Evolutionary conservation across 2,888 invertebrate genomes (phyloP), one percentile per base, ranked within the genome.

Genomic region (Sceliomorpha sp.): DNA sequence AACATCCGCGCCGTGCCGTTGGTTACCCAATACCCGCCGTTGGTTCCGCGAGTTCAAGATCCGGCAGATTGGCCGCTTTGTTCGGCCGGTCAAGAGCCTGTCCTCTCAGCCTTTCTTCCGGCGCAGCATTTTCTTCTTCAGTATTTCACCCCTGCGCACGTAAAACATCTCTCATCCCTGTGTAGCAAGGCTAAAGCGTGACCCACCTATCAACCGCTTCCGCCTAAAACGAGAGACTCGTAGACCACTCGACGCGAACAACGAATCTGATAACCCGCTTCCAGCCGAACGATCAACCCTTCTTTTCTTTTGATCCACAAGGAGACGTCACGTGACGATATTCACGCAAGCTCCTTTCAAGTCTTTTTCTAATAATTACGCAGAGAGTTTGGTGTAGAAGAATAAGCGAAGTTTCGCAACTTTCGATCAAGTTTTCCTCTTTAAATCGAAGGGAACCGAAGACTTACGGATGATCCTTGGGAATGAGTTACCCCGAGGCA

Each of bases 1-100:
- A 45, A 48, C 34, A 39, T 58, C 40, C 51, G 44, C 53, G 47
- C 42, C 47, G 45, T 34, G 29, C 20, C 10, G 9, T 9, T 24
- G 40, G 53, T 53, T 47, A 51, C 51, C 47, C 48, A 44, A 67
- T 67, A 42, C 44, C 29, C 39, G 59, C 47, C 59, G 67, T 55
- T 55, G 53, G 67, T 55, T 67, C n/a, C 53, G 66, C 47, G 31
- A 48, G 56, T 39, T 58, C 20, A 45, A 50, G 44, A 40, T 58
- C 27, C 47, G 26, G 58, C 51, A 59, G 58, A 66, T 58, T 58
- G 66, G 59, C 44, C 37, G 42, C 59, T 67, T 67, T 67, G 59
- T 67, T 48, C 37, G 29, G 26, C 9, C 36, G 67, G 67, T 55
- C 67, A 67, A 59, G 59, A 50, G 47, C 47, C 51, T 45, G 37